Percentiles rank a stretch among this genome's conserved stretches.
phyloP scores from a whole-genome alignment of 2,888 invertebrate genomes.

The Cecidostiba fungosa region DNA sequence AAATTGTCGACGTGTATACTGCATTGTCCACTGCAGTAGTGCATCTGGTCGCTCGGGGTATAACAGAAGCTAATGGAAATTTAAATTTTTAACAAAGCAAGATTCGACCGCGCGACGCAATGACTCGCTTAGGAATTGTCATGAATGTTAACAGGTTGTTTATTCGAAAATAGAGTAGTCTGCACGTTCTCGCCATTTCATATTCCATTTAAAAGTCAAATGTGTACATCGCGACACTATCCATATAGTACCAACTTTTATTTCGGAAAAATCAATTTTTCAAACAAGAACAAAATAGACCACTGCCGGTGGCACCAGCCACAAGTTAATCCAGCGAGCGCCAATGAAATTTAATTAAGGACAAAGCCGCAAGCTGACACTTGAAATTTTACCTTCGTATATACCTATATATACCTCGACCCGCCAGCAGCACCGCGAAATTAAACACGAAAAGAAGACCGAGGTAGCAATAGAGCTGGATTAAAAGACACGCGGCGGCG shows the following conservation, averaged over 20 bases:
- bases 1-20: not conserved
- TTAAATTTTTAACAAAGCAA: slow-evolving; percentile 36
- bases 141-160: slow-evolving; percentile 43
- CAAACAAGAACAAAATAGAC: not conserved
- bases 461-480: not conserved
- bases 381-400: slow-evolving; percentile 11
- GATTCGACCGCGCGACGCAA: not conserved
- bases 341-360: slow-evolving; percentile 7
- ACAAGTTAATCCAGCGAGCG: not conserved
- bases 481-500: not conserved
- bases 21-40: not conserved
- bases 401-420: too few species aligned
- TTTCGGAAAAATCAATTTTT: not conserved
- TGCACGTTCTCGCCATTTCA: not conserved
- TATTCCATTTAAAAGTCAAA: slow-evolving; percentile 10
- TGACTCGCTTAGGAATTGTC: slow-evolving; percentile 19
- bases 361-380: slow-evolving; percentile 15
- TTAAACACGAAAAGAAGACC: not conserved
- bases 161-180: slow-evolving; percentile 29
- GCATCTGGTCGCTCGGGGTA: not conserved
- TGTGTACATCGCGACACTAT: not conserved
- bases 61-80: slow-evolving; percentile 24
- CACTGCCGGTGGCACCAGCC: too few species aligned
- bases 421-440: not conserved
- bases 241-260: too few species aligned